These are phyloP conservation scores for Drosophila paucipuncta DNA, from an alignment of 2,888 invertebrate species.

Conservation along the genomic window DNA sequence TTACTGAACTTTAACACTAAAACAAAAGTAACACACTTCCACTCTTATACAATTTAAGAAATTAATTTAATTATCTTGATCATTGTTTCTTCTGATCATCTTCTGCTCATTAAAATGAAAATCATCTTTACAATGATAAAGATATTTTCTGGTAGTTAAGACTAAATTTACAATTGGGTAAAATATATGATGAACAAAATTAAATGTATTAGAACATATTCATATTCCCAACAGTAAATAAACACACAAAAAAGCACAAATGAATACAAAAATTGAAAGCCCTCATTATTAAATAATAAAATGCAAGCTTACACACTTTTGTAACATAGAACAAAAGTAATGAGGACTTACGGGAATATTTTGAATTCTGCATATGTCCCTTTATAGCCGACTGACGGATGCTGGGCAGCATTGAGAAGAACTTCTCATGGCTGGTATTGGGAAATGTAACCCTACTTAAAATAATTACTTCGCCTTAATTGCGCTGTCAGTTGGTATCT, in stretches of 20 bases:
- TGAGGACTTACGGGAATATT: background rate
- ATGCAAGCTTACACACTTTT: background rate
- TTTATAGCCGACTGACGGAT: slow-evolving; percentile 3
- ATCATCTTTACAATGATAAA: background rate
- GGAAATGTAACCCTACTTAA: slow-evolving; percentile 80
- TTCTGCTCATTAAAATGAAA: background rate
- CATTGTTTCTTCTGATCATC: background rate
- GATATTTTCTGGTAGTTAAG: background rate
- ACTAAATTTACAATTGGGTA: background rate
- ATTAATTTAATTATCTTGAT: too few relatives aligned
- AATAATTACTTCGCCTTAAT: slow-evolving; percentile 81
- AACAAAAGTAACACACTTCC: background rate
- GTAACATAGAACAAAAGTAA: background rate
- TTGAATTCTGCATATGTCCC: background rate
- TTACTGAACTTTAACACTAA: background rate
- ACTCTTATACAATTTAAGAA: background rate
- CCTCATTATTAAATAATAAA: background rate
- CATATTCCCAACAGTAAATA: background rate
- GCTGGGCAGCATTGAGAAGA: slow-evolving; percentile 23
- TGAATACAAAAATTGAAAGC: background rate
- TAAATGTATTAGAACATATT: background rate
- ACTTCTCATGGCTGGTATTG: slow-evolving; percentile 54
- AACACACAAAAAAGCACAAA: background rate
- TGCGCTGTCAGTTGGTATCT: slow-evolving; percentile 81
- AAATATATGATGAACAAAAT: background rate